Base-by-base conservation (phyloP, 2,113 vertebrate species). In the Lepus timidus region DNA sequence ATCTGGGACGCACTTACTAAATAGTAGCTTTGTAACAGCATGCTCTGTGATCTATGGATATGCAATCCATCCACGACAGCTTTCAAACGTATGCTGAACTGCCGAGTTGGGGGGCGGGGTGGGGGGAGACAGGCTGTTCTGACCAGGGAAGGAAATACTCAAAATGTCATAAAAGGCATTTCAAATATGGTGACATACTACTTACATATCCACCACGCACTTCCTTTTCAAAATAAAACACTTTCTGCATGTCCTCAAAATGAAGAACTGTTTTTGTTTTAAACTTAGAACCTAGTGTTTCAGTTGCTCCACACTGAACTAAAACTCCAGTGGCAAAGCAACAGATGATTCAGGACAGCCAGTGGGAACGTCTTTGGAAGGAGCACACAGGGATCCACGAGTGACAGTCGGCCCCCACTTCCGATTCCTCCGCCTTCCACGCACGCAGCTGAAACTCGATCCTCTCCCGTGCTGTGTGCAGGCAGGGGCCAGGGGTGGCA, bases 301-400 rank as follows among this genome's bases (percentile, higher is more conserved):
- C 80, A 85, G n/a, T 78, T 86, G 67, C 91, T 93, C 79, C 68
- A 94, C 88, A 75, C 62, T 62, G 68, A 95, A 90, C 71, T 88
- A 79, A 93, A 95, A 96, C 88, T 94, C 90, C 92, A 97, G 89
- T 51, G 31, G 67, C 92, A 88, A 44, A 83, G 92, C 17, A 64
- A 31, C 55, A 82, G 44, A 91, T 51, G 74, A 87, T 55, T 95
- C 83, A 94, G 33, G 80, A 90, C 19, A 29, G 52, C 84, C 80
- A 93, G 33, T 29, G 7, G 89, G 83, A 61, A 27, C 22, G 36
- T 85, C 87, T 58, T 95, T 87, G 90, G 85, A 23, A 4, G 49
- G 92, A 51, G 61, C 92, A 90, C 95, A 93, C 29, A 89, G 81
- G 74, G 79, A 49, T 12, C 51, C 20, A 92, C 17, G n/a, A 75